Evolutionary conservation across 2,113 vertebrate species (phyloP).

Genomic region (Callocephalon fimbriatum): DNA sequence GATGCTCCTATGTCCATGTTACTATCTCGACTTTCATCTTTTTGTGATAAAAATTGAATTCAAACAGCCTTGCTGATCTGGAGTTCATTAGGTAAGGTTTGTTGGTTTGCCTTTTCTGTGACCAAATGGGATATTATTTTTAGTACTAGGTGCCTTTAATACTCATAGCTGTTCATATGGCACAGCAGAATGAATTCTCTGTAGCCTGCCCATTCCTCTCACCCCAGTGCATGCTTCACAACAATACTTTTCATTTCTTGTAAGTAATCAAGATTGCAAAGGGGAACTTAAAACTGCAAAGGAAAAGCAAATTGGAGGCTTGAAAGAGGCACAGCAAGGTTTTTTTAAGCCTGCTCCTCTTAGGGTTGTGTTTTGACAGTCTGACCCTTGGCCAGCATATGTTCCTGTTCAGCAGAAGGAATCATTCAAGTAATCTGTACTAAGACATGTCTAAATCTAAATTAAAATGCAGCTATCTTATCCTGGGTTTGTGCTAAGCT

Average conservation of each 20-base stretch:
- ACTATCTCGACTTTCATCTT: neutral
- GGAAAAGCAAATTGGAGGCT: neutral
- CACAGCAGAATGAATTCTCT: neutral
- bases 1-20: neutral
- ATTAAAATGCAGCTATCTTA: constrained; percentile 8
- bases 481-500: neutral
- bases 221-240: neutral
- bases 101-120: neutral
- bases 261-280: neutral
- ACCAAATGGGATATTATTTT: neutral
- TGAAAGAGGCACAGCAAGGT: neutral
- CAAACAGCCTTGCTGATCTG: neutral
- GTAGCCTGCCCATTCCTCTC: neutral
- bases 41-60: neutral
- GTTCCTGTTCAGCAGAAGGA: constrained; percentile 48
- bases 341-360: neutral
- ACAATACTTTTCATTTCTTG: neutral
- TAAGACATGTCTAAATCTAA: constrained; percentile 3
- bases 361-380: constrained; percentile 9
- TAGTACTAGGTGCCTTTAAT: neutral
- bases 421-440: constrained; percentile 24
- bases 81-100: neutral
- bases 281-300: neutral
- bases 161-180: neutral
- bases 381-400: constrained; percentile 47